Evolutionary conservation across 2,113 vertebrate genomes (phyloP).

Genomic region (Cathartes aura): DNA sequence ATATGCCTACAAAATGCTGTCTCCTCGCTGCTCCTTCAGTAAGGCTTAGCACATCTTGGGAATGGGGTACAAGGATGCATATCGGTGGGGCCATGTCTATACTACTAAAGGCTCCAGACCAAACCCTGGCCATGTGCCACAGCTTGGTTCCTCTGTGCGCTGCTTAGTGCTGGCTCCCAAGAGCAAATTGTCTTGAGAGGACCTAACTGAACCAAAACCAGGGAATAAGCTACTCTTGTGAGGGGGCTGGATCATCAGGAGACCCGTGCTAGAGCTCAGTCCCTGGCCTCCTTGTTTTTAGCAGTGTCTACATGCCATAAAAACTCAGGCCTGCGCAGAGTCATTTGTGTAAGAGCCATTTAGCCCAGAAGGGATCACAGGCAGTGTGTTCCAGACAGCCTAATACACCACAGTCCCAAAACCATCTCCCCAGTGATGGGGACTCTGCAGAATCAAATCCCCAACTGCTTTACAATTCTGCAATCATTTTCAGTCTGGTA

Average conservation of each 20-base stretch:
- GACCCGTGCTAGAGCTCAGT: not conserved
- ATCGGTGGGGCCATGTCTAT: not conserved
- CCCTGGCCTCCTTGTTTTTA: not conserved
- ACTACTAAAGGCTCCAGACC: not conserved
- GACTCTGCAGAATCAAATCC: not conserved
- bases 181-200: not conserved
- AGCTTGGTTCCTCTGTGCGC: not conserved
- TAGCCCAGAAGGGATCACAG: not conserved
- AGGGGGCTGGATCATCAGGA: not conserved
- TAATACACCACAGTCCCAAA: not conserved
- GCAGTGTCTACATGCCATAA: not conserved
- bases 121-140: not conserved
- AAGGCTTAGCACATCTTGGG: not conserved
- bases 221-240: not conserved
- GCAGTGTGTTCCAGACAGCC: not conserved
- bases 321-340: not conserved
- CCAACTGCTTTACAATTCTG: not conserved
- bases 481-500: not conserved
- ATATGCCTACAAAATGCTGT: not conserved
- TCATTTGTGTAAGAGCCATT: not conserved
- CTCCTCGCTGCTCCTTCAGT: rapidly evolving
- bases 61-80: not conserved
- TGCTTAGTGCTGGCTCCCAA: not conserved
- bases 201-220: not conserved
- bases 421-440: not conserved